Evolutionary conservation across 2,113 vertebrate species (phyloP).

Genomic region (Cisticola juncidis): DNA sequence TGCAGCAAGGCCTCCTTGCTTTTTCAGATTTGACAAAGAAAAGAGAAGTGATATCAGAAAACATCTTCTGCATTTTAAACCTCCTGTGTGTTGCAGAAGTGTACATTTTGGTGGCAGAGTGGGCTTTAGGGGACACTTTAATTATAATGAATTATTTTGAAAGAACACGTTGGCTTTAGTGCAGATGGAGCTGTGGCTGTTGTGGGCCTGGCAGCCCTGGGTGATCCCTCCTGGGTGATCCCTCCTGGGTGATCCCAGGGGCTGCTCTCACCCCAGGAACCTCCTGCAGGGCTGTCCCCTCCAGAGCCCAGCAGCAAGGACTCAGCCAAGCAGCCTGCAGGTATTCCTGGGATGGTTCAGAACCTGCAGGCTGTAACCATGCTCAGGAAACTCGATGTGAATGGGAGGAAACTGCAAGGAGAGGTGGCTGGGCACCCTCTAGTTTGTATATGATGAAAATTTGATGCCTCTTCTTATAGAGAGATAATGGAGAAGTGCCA

Average conservation of each 20-base stretch:
- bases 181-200: background rate
- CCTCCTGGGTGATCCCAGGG: accelerated
- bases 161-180: background rate
- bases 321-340: background rate
- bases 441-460: background rate
- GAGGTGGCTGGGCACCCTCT: background rate
- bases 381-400: accelerated
- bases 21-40: background rate
- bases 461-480: background rate
- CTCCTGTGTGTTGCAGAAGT: background rate
- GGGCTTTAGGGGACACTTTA: background rate
- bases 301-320: background rate
- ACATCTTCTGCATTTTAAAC: background rate
- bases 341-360: background rate
- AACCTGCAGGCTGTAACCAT: no score
- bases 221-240: background rate
- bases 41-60: background rate
- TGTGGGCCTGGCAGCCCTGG: background rate
- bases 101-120: background rate
- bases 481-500: background rate
- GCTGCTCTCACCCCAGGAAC: accelerated
- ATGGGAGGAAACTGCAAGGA: background rate
- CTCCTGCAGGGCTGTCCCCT: background rate
- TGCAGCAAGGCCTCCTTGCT: background rate
- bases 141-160: background rate